Percentiles rank a stretch among this genome's conserved stretches.
phyloP scores from a whole-genome alignment of 2,113 vertebrate species.

The Xiphophorus hellerii region DNA sequence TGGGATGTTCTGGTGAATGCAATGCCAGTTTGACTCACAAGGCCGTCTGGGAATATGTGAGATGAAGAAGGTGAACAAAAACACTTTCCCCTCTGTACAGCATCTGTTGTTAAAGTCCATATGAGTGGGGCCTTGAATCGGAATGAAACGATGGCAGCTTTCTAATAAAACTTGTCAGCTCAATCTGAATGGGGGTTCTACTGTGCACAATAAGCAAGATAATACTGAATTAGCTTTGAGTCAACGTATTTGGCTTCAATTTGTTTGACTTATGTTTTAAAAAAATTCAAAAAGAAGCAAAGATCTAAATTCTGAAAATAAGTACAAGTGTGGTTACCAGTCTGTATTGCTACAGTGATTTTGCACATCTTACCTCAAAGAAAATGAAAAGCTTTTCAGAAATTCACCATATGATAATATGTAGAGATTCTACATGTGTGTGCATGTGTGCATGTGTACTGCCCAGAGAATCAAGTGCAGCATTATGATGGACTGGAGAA shows the following conservation, averaged over 20 bases:
- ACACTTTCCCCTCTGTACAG: background rate
- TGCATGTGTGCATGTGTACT: too few species aligned
- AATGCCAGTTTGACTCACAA: slow-evolving; percentile 66
- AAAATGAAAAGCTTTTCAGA: too few species aligned
- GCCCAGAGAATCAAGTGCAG: too few species aligned
- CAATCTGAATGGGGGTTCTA: background rate
- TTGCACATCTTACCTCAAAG: too few species aligned
- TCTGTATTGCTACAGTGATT: too few species aligned
- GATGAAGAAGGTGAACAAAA: slow-evolving; percentile 40
- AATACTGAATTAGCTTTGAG: background rate
- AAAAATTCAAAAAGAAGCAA: background rate
- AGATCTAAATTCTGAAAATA: background rate
- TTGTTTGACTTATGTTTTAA: background rate
- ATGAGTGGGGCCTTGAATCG: slow-evolving; percentile 15
- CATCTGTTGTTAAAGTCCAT: slow-evolving; percentile 27
- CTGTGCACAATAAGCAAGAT: background rate
- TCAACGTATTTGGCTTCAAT: background rate
- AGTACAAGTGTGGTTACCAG: too few species aligned
- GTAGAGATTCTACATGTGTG: too few species aligned
- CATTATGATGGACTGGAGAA: too few species aligned
- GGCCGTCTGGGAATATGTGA: slow-evolving; percentile 57
- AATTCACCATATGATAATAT: too few species aligned
- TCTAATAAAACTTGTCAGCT: slow-evolving; percentile 19
- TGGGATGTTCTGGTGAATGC: slow-evolving; percentile 49
- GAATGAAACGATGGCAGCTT: slow-evolving; percentile 18